Evolutionary conservation across 2,113 vertebrate genomes (phyloP).

Genomic region (Castor canadensis): DNA sequence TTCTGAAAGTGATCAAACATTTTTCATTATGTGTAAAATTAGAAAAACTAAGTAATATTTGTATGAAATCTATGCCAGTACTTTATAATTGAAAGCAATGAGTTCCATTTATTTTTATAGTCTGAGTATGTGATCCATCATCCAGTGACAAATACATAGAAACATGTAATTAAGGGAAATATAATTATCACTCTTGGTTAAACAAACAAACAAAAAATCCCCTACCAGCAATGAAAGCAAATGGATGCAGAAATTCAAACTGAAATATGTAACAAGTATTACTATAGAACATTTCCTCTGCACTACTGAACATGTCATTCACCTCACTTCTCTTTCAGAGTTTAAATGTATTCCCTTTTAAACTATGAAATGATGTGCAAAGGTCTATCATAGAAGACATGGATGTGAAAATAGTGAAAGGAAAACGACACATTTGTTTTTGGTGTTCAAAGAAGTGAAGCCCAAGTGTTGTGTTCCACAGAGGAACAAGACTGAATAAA

Average conservation of each 20-base stretch:
- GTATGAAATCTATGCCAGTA: neutral
- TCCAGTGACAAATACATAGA: neutral
- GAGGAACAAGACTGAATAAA: constrained; percentile 30
- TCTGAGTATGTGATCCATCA: neutral
- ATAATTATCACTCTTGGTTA: constrained; percentile 10
- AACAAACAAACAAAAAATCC: neutral
- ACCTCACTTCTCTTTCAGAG: neutral
- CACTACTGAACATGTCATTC: neutral
- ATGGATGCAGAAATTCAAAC: neutral
- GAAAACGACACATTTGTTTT: constrained; percentile 32
- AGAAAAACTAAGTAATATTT: neutral
- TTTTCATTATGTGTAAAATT: neutral
- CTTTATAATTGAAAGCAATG: neutral
- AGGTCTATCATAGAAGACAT: neutral
- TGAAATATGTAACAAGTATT: neutral
- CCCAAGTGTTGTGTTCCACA: neutral
- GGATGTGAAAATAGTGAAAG: neutral
- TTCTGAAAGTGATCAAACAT: neutral
- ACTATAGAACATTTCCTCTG: neutral
- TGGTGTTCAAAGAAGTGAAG: neutral
- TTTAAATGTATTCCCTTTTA: neutral
- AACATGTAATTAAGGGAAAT: neutral
- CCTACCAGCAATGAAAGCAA: neutral
- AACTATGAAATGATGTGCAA: neutral
- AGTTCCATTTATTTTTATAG: neutral